Base-by-base conservation (phyloP, 2,113 vertebrate genomes). In the Melanerpes formicivorus region DNA sequence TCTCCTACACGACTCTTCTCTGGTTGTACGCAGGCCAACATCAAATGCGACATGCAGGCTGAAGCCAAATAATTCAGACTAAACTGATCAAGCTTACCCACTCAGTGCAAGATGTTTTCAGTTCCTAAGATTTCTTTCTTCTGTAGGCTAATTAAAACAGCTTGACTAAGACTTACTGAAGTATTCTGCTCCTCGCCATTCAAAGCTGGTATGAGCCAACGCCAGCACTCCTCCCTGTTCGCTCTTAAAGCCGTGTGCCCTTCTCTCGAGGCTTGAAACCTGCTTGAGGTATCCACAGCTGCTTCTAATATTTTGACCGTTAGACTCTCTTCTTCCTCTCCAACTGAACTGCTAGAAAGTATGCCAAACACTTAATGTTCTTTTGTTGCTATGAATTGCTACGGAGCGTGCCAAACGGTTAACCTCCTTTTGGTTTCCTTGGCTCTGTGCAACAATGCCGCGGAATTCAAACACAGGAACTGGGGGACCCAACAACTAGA, bases 251-350 rank as follows among this genome's bases (percentile, higher is more conserved):
- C 88, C 95, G 97, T 77, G 96, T 86, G 87, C 80, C 75, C 75
- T 59, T 87, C 74, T 93, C 95, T 96, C 97, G 97, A 96, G 95
- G 73, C 84, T 94, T 95, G 95, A 95, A 98, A 98, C 96, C 92
- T 97, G 95, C 88, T 97, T 96, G 92, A 97, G 93, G 89, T 97
- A 96, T 90, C 84, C 93, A 97, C 97, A 98, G 98, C 97, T 98
- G 97, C 94, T 97, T 97, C 93, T 96, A 97, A 97, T 98, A 96
- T 93, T 94, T 93, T 90, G 82, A 96, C 90, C 37, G 16, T 95
- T 96, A 96, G 96, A 90, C 79, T 92, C 93, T 95, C 78, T 84
- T 97, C 84, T 96, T 96, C 93, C 90, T 97, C 84, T 93, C 94
- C 95, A 91, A 97, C 67, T 95, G 84, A 97, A 95, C 87, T 93